Base-by-base conservation (phyloP, 2,888 invertebrate species). In the Laspeyria flexula region DNA sequence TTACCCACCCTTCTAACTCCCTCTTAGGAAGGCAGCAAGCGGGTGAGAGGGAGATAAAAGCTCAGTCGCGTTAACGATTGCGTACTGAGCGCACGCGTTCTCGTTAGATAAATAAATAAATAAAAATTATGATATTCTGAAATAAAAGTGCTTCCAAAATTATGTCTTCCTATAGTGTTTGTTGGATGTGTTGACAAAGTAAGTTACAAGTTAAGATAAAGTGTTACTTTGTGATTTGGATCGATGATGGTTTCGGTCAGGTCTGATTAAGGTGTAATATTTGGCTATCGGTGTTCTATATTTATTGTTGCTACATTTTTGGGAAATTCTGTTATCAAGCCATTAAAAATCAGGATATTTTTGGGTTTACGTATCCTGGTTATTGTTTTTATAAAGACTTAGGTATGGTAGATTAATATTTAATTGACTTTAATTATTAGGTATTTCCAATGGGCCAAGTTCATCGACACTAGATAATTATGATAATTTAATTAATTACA, bases 1-100 rank as follows among this genome's bases (percentile, higher is more conserved):
- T 44, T 27, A 38, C 35, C 40, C 53, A 48, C 54, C 65, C 63
- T 60, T 56, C 53, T 31, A 57, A 54, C 39, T 25, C 54, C 63
- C 72, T 71, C 66, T 65, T 55, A 60, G 65, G 56, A 64, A 58
- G 46, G 59, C 58, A 58, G 55, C 65, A 38, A 37, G 54, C n/a
- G 38, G 41, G 49, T 47, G 59, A 52, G 60, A 50, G 54, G 63
- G 55, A 60, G 53, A 43, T 51, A 46, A 76, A 73, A 71, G 71
- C 72, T 79, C 77, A 86, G 86, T 86, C 44, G 60, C 58, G 64
- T 48, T 57, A 54, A 58, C 65, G 62, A 65, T 55, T 53, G 55
- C 46, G 46, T 42, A 51, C 33, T 41, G 65, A 45, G 43, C 69
- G 69, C 70, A 71, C 75, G 83, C 50, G 15, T 41, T 29, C 18